Evolutionary conservation across 2,888 invertebrate genomes (phyloP).

Genomic region (Vesta saturnalis): DNA sequence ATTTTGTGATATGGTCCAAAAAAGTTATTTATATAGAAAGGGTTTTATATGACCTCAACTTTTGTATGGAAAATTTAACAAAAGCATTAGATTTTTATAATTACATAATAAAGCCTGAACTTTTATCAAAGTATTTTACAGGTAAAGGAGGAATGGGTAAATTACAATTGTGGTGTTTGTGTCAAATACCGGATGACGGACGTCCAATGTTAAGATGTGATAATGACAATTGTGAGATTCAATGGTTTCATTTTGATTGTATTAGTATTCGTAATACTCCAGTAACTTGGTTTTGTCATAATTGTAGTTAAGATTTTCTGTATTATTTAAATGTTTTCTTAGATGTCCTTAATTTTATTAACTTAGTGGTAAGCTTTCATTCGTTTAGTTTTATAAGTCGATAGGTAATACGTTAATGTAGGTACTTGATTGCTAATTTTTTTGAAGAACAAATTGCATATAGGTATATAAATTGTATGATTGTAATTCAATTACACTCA

Average conservation of each 20-base stretch:
- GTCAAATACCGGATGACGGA: slow-evolving; percentile 5
- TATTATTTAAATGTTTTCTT: no score
- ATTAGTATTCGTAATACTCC: neutral
- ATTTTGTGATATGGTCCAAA: slow-evolving; percentile 3
- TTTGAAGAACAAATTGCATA: neutral
- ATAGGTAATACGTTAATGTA: neutral
- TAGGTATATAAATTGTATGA: neutral
- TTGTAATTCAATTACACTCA: no score
- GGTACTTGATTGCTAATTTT: neutral
- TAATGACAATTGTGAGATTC: neutral
- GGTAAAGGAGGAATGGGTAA: neutral
- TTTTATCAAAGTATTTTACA: slow-evolving; percentile 14
- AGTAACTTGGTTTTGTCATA: neutral
- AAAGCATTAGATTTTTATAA: slow-evolving; percentile 7
- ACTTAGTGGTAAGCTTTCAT: neutral
- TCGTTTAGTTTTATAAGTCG: neutral
- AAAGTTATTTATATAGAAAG: neutral
- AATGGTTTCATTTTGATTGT: slow-evolving; percentile 10
- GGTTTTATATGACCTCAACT: neutral
- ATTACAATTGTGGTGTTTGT: slow-evolving; percentile 6
- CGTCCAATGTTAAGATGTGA: slow-evolving; percentile 6
- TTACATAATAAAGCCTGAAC: neutral
- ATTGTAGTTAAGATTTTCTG: no score
- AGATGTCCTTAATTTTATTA: neutral
- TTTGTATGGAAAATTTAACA: neutral